Conservation (phyloP, 2,797 vertebrate species). For the Spheniscus humboldti region DNA sequence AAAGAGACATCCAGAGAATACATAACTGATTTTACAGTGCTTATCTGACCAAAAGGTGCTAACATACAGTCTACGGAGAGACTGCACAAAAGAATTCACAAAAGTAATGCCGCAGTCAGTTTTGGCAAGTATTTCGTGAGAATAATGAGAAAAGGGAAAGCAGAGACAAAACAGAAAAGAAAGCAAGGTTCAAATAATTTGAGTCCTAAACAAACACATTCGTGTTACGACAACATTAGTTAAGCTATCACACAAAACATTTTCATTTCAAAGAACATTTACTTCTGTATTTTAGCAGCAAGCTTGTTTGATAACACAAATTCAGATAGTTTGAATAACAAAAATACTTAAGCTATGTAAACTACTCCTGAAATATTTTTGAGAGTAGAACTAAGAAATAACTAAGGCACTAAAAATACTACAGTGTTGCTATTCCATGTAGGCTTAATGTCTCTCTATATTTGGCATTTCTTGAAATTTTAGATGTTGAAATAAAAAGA, state of each 20-base stretch:
- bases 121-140: background rate
- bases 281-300: background rate
- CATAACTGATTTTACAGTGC: background rate
- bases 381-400: background rate
- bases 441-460: background rate
- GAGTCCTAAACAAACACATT: constrained; percentile 20
- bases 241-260: background rate
- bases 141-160: background rate
- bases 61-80: background rate
- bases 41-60: background rate
- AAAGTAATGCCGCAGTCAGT: background rate
- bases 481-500: background rate
- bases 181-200: constrained; percentile 9
- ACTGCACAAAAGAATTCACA: background rate
- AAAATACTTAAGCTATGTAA: background rate
- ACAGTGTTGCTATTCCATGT: background rate
- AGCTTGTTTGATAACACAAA: background rate
- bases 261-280: background rate
- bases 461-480: background rate
- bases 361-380: background rate
- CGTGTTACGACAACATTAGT: constrained; percentile 41
- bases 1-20: constrained; percentile 45
- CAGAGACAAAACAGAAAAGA: constrained; percentile 13
- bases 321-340: background rate
- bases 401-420: background rate